Conservation (phyloP, 2,113 vertebrate genomes). For the Scomber scombrus region DNA sequence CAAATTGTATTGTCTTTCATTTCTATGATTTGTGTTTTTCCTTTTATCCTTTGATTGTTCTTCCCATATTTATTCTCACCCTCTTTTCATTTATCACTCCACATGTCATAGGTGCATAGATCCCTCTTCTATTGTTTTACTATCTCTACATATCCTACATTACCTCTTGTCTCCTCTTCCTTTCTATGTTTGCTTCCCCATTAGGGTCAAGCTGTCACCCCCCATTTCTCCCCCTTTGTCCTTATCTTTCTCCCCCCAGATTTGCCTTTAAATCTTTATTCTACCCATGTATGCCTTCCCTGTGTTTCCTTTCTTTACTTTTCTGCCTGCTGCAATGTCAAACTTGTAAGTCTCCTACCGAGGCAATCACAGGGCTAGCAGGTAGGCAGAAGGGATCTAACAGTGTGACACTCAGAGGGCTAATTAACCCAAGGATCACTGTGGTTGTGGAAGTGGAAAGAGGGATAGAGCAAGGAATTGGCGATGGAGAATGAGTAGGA, state of each 20-base stretch:
- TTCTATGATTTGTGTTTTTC: neutral
- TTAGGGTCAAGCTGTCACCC: neutral
- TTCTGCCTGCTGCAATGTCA: conserved; percentile 1
- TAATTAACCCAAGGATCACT: conserved; percentile 71
- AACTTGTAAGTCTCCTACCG: conserved; percentile 56
- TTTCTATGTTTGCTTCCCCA: neutral
- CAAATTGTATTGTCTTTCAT: neutral
- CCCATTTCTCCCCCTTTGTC: neutral
- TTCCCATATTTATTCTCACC: neutral
- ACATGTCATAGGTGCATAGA: neutral
- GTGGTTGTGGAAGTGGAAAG: conserved; percentile 23
- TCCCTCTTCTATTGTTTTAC: neutral
- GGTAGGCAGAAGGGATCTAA: conserved; percentile 47
- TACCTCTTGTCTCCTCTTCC: neutral
- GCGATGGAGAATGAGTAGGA: neutral
- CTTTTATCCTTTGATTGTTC: neutral
- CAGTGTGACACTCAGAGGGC: conserved; percentile 63
- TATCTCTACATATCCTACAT: neutral
- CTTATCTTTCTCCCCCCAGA: neutral
- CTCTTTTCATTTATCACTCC: neutral
- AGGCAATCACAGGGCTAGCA: conserved; percentile 57
- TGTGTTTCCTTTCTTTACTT: neutral
- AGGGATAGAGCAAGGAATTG: conserved; percentile 7
- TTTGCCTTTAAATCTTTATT: conserved; percentile 27
- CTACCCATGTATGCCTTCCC: conserved; percentile 8